phyloP scores from a whole-genome alignment of 2,113 vertebrate genomes.

The Onychorhynchus coronatus region DNA sequence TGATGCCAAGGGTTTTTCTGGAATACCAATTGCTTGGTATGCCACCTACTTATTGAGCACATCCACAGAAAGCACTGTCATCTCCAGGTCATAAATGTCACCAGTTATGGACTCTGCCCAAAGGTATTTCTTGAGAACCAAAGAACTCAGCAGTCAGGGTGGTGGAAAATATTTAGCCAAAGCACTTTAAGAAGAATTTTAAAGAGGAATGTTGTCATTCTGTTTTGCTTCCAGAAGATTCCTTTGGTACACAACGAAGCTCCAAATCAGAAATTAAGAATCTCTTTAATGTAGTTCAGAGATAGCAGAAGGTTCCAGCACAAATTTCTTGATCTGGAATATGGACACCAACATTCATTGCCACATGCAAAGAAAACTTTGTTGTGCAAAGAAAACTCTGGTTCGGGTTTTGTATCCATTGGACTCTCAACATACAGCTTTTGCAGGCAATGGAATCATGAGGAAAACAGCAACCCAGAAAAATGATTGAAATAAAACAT shows the following conservation, averaged over 20 bases:
- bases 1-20: conserved; percentile 37
- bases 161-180: background rate
- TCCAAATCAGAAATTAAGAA: background rate
- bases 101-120: background rate
- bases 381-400: background rate
- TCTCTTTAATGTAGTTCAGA: background rate
- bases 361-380: background rate
- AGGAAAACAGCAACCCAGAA: background rate
- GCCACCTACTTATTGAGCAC: background rate
- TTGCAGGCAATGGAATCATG: background rate
- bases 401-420: background rate
- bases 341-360: background rate
- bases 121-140: background rate
- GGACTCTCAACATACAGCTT: background rate
- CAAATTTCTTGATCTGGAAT: background rate
- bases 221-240: background rate
- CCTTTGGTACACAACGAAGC: background rate
- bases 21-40: background rate
- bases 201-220: background rate
- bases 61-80: conserved; percentile 11
- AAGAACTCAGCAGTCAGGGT: background rate
- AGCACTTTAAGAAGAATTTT: background rate
- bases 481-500: background rate
- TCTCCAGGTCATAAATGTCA: background rate
- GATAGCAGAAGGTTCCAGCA: background rate